Percentiles rank a stretch among this genome's conserved stretches.
These are phyloP conservation scores for Pheosia tremula DNA, from an alignment of 2,888 invertebrate genomes.

Conservation along the genomic window DNA sequence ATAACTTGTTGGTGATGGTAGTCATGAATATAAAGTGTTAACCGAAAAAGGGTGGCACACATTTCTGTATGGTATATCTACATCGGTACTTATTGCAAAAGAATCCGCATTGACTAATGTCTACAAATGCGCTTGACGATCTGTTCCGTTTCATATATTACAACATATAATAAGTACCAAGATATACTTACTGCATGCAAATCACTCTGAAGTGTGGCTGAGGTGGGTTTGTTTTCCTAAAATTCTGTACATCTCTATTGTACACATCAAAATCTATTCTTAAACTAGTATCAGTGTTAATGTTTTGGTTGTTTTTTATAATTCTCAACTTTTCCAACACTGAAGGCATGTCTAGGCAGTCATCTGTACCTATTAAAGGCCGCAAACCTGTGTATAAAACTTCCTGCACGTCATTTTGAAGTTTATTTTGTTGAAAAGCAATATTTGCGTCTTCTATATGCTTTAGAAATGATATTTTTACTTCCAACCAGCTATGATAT, in stretches of 20 bases:
- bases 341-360: conserved; percentile 55
- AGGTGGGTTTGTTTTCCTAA: conserved; percentile 66
- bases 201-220: conserved; percentile 72
- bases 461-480: conserved; percentile 62
- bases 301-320: conserved; percentile 50
- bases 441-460: conserved; percentile 55
- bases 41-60: too few relatives aligned
- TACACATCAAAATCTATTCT: conserved; percentile 74
- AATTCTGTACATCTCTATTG: conserved; percentile 69
- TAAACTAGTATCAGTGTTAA: conserved; percentile 43
- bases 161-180: not conserved
- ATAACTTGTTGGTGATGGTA: too few relatives aligned
- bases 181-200: conserved; percentile 67
- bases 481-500: conserved; percentile 63
- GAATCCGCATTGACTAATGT: too few relatives aligned
- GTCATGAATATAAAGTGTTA: too few relatives aligned
- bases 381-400: conserved; percentile 33
- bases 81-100: too few relatives aligned
- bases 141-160: too few relatives aligned
- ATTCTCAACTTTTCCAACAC: conserved; percentile 66
- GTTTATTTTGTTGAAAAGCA: conserved; percentile 37
- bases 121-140: too few relatives aligned
- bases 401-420: conserved; percentile 11
- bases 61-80: too few relatives aligned
- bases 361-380: conserved; percentile 58